Evolutionary conservation across 2,888 invertebrate species (phyloP).

Genomic region (Sarcophaga caerulescens): DNA sequence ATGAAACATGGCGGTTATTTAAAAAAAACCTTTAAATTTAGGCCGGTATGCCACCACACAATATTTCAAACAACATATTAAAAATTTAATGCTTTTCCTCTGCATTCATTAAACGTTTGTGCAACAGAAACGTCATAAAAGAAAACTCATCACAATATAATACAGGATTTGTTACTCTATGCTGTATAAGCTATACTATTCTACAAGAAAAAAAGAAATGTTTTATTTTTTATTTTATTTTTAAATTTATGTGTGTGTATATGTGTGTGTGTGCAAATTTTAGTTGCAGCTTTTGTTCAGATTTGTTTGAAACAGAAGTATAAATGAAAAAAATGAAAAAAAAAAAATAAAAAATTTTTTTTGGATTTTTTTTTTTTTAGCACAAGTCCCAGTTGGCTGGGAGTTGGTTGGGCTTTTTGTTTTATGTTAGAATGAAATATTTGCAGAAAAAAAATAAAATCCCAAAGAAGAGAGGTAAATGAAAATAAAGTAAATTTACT

Average conservation of each 20-base stretch:
- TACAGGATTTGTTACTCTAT: neutral
- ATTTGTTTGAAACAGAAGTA: conserved; percentile 23
- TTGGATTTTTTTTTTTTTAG: neutral
- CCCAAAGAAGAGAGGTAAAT: conserved; percentile 32
- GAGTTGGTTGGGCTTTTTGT: conserved; percentile 36
- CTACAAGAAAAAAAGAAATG: too few species aligned
- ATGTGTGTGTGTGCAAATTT: neutral
- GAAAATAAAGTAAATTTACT: conserved; percentile 46
- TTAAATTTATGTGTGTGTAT: neutral
- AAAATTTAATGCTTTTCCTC: neutral
- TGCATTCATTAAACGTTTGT: neutral
- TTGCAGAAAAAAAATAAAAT: neutral
- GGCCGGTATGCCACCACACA: too few species aligned
- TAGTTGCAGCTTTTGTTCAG: conserved; percentile 34
- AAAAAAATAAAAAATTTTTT: conserved; percentile 22
- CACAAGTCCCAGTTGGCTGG: conserved; percentile 30
- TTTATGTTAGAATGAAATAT: conserved; percentile 25
- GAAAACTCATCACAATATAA: conserved; percentile 12
- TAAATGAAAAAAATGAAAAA: too few species aligned
- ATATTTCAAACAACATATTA: conserved; percentile 7
- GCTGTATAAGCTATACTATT: too few species aligned
- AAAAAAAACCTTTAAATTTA: neutral
- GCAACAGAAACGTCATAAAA: conserved; percentile 23
- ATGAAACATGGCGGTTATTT: conserved; percentile 13
- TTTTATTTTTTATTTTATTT: neutral